A percentile compares a stretch with the other conserved stretches of the same genome.
These are phyloP conservation scores for Synanthedon formicaeformis DNA, from an alignment of 2,888 invertebrate genomes.

Conservation along the genomic window DNA sequence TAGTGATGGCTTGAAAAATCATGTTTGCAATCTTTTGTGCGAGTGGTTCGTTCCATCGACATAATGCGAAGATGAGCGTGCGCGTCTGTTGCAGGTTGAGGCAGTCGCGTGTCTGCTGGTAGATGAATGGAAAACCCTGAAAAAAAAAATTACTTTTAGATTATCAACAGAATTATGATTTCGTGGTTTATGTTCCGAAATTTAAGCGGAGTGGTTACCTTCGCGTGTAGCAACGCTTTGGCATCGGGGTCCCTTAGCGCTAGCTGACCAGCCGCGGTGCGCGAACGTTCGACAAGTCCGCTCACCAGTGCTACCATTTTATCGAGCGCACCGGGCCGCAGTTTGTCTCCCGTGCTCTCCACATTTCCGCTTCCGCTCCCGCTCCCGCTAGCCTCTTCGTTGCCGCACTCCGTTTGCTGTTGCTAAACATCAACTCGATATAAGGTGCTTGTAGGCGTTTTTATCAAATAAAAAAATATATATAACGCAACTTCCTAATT, in stretches of 20 bases:
- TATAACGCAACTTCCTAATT: neutral
- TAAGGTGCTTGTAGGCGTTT: neutral
- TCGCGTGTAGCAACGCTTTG: conserved; percentile 86
- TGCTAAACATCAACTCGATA: neutral
- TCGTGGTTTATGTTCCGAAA: no score
- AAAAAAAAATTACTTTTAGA: conserved; percentile 13
- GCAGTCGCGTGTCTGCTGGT: conserved; percentile 94
- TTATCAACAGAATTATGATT: conserved; percentile 2
- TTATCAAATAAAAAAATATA: neutral
- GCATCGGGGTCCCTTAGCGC: conserved; percentile 83
- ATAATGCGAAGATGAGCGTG: conserved; percentile 90
- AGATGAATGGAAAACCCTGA: conserved; percentile 91
- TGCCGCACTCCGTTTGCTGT: conserved; percentile 42
- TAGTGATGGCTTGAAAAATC: conserved; percentile 91
- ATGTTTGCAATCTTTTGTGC: conserved; percentile 90
- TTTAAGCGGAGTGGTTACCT: conserved; percentile 59
- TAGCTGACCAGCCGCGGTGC: conserved; percentile 80
- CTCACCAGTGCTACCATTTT: conserved; percentile 95
- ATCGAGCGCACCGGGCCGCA: conserved; percentile 90
- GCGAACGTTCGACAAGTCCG: conserved; percentile 87
- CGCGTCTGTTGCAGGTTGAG: conserved; percentile 93
- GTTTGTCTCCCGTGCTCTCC: conserved; percentile 71
- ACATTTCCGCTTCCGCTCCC: conserved; percentile 38
- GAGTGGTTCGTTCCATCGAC: conserved; percentile 90
- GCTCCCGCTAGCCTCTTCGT: conserved; percentile 58